A percentile compares a stretch with the other conserved stretches of the same genome.
Conservation (phyloP, 2,888 invertebrate genomes). For the Agrochola macilenta region DNA sequence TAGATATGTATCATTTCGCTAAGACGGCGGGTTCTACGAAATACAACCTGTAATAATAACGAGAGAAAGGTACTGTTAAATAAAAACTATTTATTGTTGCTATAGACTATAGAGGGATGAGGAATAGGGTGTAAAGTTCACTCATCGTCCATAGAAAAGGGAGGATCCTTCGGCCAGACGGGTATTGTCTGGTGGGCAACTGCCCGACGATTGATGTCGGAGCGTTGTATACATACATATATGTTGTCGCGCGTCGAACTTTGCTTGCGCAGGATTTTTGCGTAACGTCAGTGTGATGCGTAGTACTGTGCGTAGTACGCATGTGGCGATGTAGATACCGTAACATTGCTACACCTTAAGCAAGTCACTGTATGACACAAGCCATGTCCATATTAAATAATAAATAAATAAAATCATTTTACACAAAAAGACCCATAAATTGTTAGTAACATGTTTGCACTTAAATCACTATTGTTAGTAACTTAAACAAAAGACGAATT, state of each 20-base stretch:
- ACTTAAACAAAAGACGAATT: too few relatives aligned
- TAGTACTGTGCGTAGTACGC: background rate
- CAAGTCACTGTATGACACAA: too few relatives aligned
- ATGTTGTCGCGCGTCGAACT: background rate
- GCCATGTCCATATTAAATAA: too few relatives aligned
- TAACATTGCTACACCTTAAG: background rate
- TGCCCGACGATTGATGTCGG: background rate
- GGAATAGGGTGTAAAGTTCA: background rate
- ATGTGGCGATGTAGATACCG: background rate
- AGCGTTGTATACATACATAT: background rate
- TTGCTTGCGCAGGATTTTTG: background rate
- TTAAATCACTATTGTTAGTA: too few relatives aligned
- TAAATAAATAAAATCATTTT: too few relatives aligned
- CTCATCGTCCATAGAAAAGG: background rate
- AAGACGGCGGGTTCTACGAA: conserved; percentile 90
- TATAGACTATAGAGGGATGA: background rate
- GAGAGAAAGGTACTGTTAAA: background rate
- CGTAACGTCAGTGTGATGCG: background rate
- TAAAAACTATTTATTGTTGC: too few relatives aligned
- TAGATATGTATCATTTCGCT: conserved; percentile 94
- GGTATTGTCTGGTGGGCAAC: background rate
- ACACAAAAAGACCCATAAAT: too few relatives aligned
- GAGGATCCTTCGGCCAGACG: too few relatives aligned
- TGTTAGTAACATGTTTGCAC: too few relatives aligned
- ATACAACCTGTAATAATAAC: conserved; percentile 84